phyloP scores from a whole-genome alignment of 2,797 vertebrate species.

The Parauchenoglanis punctatus region DNA sequence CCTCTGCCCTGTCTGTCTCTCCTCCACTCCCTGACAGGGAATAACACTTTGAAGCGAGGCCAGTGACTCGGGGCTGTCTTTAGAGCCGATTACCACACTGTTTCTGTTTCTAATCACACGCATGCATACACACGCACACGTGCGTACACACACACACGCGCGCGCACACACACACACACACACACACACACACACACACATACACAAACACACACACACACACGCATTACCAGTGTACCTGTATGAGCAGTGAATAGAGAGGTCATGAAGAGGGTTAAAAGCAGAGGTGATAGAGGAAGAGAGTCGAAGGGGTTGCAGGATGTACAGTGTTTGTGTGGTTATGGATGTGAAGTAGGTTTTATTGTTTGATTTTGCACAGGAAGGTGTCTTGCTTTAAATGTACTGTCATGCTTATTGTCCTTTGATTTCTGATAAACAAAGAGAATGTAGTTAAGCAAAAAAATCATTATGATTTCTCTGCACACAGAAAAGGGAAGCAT shows the following conservation, averaged over 20 bases:
- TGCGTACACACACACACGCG: too few relatives aligned
- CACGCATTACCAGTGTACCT: slow-evolving; percentile 9
- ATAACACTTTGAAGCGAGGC: slow-evolving; percentile 27
- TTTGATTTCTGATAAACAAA: slow-evolving; percentile 12
- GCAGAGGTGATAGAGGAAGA: neutral
- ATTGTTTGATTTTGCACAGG: neutral
- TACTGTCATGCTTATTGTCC: neutral
- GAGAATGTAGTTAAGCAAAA: slow-evolving; percentile 26
- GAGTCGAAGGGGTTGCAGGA: slow-evolving; percentile 7
- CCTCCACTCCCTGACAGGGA: slow-evolving; percentile 19
- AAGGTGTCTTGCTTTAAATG: neutral
- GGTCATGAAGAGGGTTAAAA: neutral
- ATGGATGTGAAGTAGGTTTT: slow-evolving; percentile 26
- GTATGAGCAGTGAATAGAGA: neutral
- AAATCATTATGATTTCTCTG: neutral
- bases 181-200: slow-evolving; percentile 17
- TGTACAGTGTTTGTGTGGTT: slow-evolving; percentile 17
- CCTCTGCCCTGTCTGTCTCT: slow-evolving; percentile 39
- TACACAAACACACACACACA: neutral
- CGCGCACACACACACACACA: neutral
- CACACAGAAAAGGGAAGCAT: neutral
- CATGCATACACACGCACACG: neutral
- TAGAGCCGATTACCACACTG: slow-evolving; percentile 25
- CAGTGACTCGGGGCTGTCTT: slow-evolving; percentile 52
- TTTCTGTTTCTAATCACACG: slow-evolving; percentile 34